phyloP scores from a whole-genome alignment of 2,113 vertebrate species.

The Actenoides lindsayi region DNA sequence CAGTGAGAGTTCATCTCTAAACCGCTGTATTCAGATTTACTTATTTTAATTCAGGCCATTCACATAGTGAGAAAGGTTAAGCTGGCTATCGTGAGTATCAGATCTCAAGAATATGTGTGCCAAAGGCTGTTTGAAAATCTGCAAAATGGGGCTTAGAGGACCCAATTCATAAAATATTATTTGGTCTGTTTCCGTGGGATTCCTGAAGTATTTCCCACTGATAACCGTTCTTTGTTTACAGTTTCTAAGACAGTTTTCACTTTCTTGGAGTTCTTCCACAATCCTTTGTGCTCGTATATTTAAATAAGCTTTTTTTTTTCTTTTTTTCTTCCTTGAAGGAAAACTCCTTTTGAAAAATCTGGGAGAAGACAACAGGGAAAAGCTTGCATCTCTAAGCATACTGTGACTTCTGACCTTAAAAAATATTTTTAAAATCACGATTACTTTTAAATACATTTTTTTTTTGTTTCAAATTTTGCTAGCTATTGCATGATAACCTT shows the following conservation, averaged over 20 bases:
- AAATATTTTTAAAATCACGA: background rate
- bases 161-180: conserved; percentile 55
- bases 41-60: conserved; percentile 12
- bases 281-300: conserved; percentile 39
- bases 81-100: background rate
- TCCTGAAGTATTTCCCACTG: conserved; percentile 48
- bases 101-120: conserved; percentile 15
- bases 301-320: background rate
- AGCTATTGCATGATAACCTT: background rate
- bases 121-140: conserved; percentile 9
- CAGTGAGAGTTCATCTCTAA: background rate
- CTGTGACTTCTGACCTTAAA: background rate
- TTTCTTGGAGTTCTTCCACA: conserved; percentile 44
- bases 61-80: conserved; percentile 33
- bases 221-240: conserved; percentile 57
- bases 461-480: background rate
- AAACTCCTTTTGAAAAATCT: background rate
- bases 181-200: conserved; percentile 47
- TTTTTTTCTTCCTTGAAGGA: background rate
- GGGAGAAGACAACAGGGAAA: background rate
- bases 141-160: conserved; percentile 30
- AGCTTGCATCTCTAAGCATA: background rate
- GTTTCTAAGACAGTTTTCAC: conserved; percentile 51
- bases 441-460: background rate
- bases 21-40: background rate